Evolutionary conservation across 2,888 invertebrate genomes (phyloP), one percentile per base, ranked within the genome.

Genomic region (Papilio protenor): DNA sequence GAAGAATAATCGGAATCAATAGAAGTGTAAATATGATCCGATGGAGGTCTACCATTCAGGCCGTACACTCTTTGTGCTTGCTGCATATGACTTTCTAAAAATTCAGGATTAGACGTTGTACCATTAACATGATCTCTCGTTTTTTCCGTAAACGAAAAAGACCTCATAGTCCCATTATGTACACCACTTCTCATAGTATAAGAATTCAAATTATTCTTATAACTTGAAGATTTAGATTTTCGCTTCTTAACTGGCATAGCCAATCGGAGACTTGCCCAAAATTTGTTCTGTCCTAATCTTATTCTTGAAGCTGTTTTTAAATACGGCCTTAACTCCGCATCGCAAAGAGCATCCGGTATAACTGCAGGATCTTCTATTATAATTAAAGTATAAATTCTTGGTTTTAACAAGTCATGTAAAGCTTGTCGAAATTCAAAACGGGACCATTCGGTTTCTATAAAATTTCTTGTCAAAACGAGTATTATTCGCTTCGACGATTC

Each of bases 381-480:
- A 79, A 99, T 96, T 89, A 98, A 93, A 86, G 98, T 97, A 87
- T 97, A 97, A 84, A 97, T 96, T 82, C 98, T 95, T 21, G 97
- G 97, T 85, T 98, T 97, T 79, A 98, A 93, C 21, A 98, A 97
- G 88, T 98, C 98, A 90, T 98, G 98, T 82, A 98, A 95, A 16
- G 98, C 98, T 85, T 98, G 97, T 73, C 98, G 96, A 90, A 98
- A 97, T 88, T 99, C 98, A 87, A 97, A 97, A 80, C 98, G 96
- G 82, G 98, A 97, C 99, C 99, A 99, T 91, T 99, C 98, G 61
- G 98, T 98, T 91, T 98, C 97, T 82, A 99, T 95, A 89, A 98
- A 98, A 91, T 98, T 97, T 83, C 97, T 96, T 12, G 98, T 98
- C 73, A 99, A 94, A 72, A 99, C 96, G 83, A 99, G 95, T 82